Conservation (phyloP, 2,113 vertebrate genomes). For the Cyphotilapia sp. region DNA sequence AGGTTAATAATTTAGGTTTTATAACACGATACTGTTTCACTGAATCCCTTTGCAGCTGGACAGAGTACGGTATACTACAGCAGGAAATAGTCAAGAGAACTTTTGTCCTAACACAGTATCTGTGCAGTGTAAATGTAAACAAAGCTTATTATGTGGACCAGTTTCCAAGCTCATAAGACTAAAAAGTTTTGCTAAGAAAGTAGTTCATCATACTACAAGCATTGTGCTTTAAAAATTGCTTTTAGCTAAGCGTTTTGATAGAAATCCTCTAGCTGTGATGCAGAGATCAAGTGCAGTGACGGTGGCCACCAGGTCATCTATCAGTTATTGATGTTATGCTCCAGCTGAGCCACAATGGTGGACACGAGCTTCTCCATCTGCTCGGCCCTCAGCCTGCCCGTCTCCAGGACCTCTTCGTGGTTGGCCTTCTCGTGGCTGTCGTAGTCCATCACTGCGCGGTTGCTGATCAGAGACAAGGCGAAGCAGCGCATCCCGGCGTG, state of each 20-base stretch:
- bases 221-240: background rate
- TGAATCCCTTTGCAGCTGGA: background rate
- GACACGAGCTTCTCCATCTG: slow-evolving; percentile 76
- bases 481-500: slow-evolving; percentile 86
- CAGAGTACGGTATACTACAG: background rate
- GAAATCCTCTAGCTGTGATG: background rate
- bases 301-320: background rate
- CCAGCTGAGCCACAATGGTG: slow-evolving; percentile 66
- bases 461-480: slow-evolving; percentile 88
- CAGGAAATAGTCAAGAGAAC: background rate
- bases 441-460: slow-evolving; percentile 79
- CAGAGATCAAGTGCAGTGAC: background rate
- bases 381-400: slow-evolving; percentile 61
- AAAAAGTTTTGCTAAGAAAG: background rate
- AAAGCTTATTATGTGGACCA: background rate
- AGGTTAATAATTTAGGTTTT: background rate
- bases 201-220: background rate
- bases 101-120: background rate
- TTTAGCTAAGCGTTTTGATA: background rate
- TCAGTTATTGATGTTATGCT: slow-evolving; percentile 25
- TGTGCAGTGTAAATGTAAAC: background rate
- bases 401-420: slow-evolving; percentile 83
- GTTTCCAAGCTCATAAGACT: background rate
- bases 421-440: slow-evolving; percentile 74
- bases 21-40: background rate